phyloP scores from a whole-genome alignment of 2,797 vertebrate genomes.

The Percopsis omiscomaycus region DNA sequence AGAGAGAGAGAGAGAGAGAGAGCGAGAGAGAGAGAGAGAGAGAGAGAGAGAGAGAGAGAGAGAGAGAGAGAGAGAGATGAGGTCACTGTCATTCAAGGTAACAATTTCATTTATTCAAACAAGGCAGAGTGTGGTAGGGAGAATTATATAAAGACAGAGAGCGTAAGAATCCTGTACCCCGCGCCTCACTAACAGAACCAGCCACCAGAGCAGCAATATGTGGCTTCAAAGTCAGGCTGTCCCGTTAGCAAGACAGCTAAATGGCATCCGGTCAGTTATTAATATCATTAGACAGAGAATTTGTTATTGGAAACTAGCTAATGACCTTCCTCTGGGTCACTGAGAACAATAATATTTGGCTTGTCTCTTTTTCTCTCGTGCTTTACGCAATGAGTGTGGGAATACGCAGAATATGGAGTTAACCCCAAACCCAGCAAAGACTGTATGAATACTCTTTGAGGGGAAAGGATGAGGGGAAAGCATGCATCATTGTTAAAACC shows the following conservation, averaged over 20 bases:
- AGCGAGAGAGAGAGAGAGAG: slow-evolving; percentile 7
- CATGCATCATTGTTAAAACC: too few species aligned
- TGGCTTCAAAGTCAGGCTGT: slow-evolving; percentile 48
- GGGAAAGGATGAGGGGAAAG: not conserved
- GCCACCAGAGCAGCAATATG: slow-evolving; percentile 38
- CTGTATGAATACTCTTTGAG: not conserved
- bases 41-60: slow-evolving; percentile 6
- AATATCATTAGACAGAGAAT: slow-evolving; percentile 39
- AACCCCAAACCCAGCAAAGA: too few species aligned
- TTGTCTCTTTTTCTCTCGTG: slow-evolving; percentile 17
- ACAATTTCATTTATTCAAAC: not conserved
- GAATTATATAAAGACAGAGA: slow-evolving; percentile 24
- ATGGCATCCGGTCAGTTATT: slow-evolving; percentile 60
- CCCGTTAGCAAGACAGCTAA: slow-evolving; percentile 46
- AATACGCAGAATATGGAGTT: slow-evolving; percentile 2
- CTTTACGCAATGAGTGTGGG: slow-evolving; percentile 20
- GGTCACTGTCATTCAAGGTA: slow-evolving; percentile 3
- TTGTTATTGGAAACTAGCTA: slow-evolving; percentile 68
- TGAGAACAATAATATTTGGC: slow-evolving; percentile 43
- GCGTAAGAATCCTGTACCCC: slow-evolving; percentile 32
- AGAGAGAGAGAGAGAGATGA: slow-evolving; percentile 13
- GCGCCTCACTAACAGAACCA: slow-evolving; percentile 52
- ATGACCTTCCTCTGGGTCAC: slow-evolving; percentile 26
- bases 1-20: too few species aligned
- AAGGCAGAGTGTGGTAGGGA: slow-evolving; percentile 24